Base-by-base conservation (phyloP, 2,888 invertebrate species). In the Clusia tigrina region DNA sequence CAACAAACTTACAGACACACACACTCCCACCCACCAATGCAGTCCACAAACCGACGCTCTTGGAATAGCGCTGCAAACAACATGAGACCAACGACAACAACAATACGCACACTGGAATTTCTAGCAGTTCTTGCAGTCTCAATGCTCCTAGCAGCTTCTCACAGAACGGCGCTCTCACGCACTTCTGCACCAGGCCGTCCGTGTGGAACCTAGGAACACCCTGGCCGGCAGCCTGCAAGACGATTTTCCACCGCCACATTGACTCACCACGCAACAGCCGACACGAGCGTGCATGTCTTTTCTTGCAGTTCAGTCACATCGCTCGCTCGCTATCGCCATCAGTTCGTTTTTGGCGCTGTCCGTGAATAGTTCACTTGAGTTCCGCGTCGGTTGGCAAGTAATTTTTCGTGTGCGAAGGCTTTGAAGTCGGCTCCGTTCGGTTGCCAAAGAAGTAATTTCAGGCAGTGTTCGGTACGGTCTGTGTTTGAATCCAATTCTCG, bases 41-140 rank as follows among this genome's bases (percentile, higher is more conserved):
- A 17, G 24, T 59, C 53, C 54, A 54, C 54, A 25, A 26, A 55
- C 55, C 32, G 12, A 2, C 12, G 23, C 18, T 25, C 42, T 18
- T 1, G 25, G 20, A 55, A 52, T 38, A 20, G 37, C 24, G 17
- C 53, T 38, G 20, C 38, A 54, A 22, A 32, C 42, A 58, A 48
- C 63, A 63, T 58, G 58, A 20, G 52, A 48, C 17, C 3, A 26
- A 18, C 12, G 32, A 54, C 32, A 62, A 62, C 32, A 58, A 54
- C 54, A 54, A 63, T 54, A 63, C 48, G 55, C 20, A 48, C 58
- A 63, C 63, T 63, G 63, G 63, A 58, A 51, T 51, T 58, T 63
- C 63, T 46, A 51, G 58, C 54, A 63, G 58, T 63, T 63, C 42
- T 15, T 20, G 48, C 48, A 48, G 48, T 48, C n/a, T 48, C 20